Percentiles rank a stretch among this genome's conserved stretches.
Conservation (phyloP, 1,140 invertebrate genomes). For the Philopotamus ludificatus region DNA sequence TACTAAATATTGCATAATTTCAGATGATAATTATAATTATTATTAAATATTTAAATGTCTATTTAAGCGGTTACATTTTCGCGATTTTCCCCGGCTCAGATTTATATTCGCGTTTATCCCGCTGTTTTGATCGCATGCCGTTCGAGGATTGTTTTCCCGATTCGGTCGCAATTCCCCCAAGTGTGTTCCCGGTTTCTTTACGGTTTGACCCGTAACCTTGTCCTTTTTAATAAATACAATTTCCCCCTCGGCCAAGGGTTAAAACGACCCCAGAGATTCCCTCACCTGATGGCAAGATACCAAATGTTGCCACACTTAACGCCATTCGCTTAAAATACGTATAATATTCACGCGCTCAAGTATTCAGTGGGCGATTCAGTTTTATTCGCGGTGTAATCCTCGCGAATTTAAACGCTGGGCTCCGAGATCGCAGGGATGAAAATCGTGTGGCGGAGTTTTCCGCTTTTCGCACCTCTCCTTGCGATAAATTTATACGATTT, state of each 20-base stretch:
- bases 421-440: not conserved
- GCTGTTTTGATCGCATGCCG: not conserved
- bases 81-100: no score
- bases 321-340: conserved; percentile 23
- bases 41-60: no score
- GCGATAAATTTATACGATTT: conserved; percentile 11
- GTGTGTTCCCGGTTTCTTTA: not conserved
- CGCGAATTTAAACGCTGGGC: not conserved
- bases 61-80: no score
- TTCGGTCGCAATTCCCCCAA: not conserved
- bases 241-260: not conserved
- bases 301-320: conserved; percentile 26
- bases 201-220: not conserved
- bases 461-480: not conserved
- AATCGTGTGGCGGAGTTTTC: not conserved
- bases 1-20: no score
- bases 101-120: not conserved
- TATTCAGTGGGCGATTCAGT: conserved; percentile 21
- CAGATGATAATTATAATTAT: no score
- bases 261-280: conserved; percentile 14
- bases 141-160: not conserved
- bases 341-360: conserved; percentile 22
- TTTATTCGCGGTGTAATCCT: conserved; percentile 11
- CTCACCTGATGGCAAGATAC: conserved; percentile 20
- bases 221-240: conserved; percentile 21